These are phyloP conservation scores for Mus minutoides DNA, from an alignment of 2,797 vertebrate species.

Conservation along the genomic window DNA sequence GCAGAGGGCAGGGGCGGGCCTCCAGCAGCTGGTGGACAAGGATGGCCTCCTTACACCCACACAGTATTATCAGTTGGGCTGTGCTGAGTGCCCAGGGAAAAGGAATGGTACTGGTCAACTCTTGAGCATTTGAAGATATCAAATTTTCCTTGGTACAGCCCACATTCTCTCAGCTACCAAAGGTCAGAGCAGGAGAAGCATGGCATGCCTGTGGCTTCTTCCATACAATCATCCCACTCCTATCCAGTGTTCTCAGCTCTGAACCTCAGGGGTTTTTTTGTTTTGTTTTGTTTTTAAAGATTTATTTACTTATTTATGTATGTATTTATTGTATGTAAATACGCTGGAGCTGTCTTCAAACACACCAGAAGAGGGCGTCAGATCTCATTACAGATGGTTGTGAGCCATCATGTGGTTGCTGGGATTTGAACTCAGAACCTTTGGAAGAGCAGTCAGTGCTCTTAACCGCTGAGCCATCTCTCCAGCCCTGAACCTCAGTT, in stretches of 20 bases:
- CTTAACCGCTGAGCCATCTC: no score
- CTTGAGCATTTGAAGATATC: background rate
- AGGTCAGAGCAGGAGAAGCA: background rate
- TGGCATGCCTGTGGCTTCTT: constrained; percentile 24
- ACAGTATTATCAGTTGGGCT: constrained; percentile 39
- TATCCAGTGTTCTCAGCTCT: background rate
- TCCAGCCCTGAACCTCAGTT: background rate
- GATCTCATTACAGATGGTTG: no score
- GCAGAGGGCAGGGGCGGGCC: constrained; percentile 54
- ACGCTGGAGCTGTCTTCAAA: no score
- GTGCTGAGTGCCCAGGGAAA: background rate
- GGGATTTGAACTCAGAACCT: no score
- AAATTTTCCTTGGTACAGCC: constrained; percentile 35
- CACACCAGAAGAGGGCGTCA: no score
- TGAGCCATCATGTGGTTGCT: no score
- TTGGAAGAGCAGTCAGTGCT: no score
- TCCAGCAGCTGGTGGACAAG: constrained; percentile 63
- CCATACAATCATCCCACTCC: background rate
- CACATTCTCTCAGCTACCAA: constrained; percentile 45
- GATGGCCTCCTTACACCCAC: constrained; percentile 54
- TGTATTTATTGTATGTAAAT: no score
- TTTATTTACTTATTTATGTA: no score
- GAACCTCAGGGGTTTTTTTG: background rate
- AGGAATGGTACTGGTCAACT: constrained; percentile 10
- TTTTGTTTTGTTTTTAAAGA: no score